Percentiles rank a stretch among this genome's conserved stretches.
phyloP scores from a whole-genome alignment of 2,888 invertebrate species.

The Drosophila cracens region DNA sequence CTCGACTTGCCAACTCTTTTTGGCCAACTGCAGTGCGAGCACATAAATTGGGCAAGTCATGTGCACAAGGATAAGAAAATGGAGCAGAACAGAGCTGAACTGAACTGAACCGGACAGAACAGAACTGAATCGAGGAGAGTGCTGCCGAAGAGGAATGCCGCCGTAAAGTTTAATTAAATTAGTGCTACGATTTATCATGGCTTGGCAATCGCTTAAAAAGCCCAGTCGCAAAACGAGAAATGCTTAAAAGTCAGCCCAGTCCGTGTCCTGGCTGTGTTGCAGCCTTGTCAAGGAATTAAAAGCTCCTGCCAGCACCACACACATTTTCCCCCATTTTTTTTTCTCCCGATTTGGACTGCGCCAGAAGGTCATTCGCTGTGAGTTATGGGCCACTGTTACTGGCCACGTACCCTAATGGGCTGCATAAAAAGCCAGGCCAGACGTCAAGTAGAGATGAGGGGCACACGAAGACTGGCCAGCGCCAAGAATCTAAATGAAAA shows the following conservation, averaged over 20 bases:
- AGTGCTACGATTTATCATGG: slow-evolving; percentile 76
- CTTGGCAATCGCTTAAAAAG: slow-evolving; percentile 78
- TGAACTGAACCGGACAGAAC: background rate
- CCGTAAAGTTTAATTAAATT: slow-evolving; percentile 79
- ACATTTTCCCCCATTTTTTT: slow-evolving; percentile 17
- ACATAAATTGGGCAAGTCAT: slow-evolving; percentile 65
- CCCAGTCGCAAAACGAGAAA: slow-evolving; percentile 60
- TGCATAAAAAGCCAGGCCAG: slow-evolving; percentile 43
- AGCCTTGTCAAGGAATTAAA: slow-evolving; percentile 73
- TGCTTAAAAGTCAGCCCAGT: slow-evolving; percentile 56
- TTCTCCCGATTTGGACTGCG: slow-evolving; percentile 27
- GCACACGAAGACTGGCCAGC: slow-evolving; percentile 16
- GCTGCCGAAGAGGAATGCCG: slow-evolving; percentile 26
- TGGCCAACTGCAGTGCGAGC: slow-evolving; percentile 30
- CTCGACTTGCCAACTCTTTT: slow-evolving; percentile 19
- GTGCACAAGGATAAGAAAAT: slow-evolving; percentile 62
- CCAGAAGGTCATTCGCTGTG: slow-evolving; percentile 73
- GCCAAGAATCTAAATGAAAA: slow-evolving; percentile 70
- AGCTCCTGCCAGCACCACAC: slow-evolving; percentile 60
- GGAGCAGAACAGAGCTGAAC: slow-evolving; percentile 6
- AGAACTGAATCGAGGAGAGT: background rate
- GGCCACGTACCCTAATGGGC: slow-evolving; percentile 75
- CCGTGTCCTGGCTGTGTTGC: slow-evolving; percentile 49
- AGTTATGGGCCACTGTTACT: slow-evolving; percentile 62
- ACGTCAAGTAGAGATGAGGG: background rate